Evolutionary conservation across 2,888 invertebrate genomes (phyloP), one percentile per base, ranked within the genome.

Genomic region (Chrysolina americana): DNA sequence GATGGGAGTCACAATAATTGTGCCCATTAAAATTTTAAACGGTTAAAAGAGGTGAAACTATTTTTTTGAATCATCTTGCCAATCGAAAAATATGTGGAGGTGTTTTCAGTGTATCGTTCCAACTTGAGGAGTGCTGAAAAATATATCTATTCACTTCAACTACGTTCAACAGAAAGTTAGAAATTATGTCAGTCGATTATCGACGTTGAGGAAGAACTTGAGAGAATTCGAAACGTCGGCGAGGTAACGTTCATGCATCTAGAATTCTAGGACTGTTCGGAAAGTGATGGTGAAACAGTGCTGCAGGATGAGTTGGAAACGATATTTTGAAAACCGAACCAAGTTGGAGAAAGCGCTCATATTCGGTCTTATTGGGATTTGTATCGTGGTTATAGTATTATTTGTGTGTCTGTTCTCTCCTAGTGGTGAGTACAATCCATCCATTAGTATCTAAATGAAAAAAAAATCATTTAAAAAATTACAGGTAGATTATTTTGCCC

Each of bases 21-120:
- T 70, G 70, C 59, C 74, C 59, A 74, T 75, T 77, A 75, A 74
- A 23, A 77, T 71, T 69, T 70, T 70, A 73, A 72, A 62, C 62
- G n/a, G 68, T 73, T 73, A 66, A 75, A 65, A 70, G 48, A 64
- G 71, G 15, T 19, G 19, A 50, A 62, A 66, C 44, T 17, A 47
- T 68, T 41, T 41, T 70, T 66, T 70, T 41, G 70, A 66, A 59
- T 59, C 59, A 65, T 69, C 53, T 41, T 13, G 19, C 48, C 41
- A 63, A 66, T 28, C 62, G 3, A 65, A 65, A 59, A 21, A 21
- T 21, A 59, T 6, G 59, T 59, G 59, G 36, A 59, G 59, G 59
- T 59, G 59, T 59, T 36, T 17, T 10, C 19, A 44, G 44, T 44
- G 44, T 50, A 17, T 50, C 17, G 15, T 50, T 15, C 6, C 28